Evolutionary conservation across 2,888 invertebrate genomes (phyloP), one percentile per base, ranked within the genome.

Genomic region (Nomada goodeniana): DNA sequence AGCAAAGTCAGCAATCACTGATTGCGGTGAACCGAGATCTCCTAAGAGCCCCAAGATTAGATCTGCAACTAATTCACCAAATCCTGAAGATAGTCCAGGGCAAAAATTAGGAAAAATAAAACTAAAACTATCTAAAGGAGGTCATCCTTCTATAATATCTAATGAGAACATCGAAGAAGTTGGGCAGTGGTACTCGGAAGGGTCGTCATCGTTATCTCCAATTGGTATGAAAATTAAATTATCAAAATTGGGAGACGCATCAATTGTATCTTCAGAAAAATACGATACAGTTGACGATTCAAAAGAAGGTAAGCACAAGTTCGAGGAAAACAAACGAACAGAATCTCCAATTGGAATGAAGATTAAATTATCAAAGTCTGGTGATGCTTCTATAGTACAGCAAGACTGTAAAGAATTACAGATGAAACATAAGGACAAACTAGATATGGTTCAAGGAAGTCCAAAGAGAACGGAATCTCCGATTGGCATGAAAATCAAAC

Each of bases 31-130:
- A 52, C 93, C 93, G 0, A 90, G 93, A 59, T 93, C 93, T 4
- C 93, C 93, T 0, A 93, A 93, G 64, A 93, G 93, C 74, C 93
- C 93, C 0, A 93, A 93, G 84, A 92, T 93, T 15, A 89, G 92
- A 5, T 93, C 93, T 10, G 91, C 93, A 1, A 89, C 93, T 0
- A 92, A 93, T 82, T 93, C 93, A 2, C 93, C 93, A 1, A 93
- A 93, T 86, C 93, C 93, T 0, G 93, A 93, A 26, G 93, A 93
- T 36, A 93, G 92, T 83, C 92, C 93, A 2, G 92, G 93, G n/a
- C 93, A 95, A 76, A 95, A 95, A 84, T 90, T 95, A 57, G 94
- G 94, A 0, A 95, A 95, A 86, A 95, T 95, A 53, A 95, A 95
- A 82, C 86, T 95, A 61, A 95, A 95, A 82, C 92, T 95, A 55